Evolutionary conservation across 2,888 invertebrate genomes (phyloP), one percentile per base, ranked within the genome.

Genomic region (Acrocyrtus sp.): DNA sequence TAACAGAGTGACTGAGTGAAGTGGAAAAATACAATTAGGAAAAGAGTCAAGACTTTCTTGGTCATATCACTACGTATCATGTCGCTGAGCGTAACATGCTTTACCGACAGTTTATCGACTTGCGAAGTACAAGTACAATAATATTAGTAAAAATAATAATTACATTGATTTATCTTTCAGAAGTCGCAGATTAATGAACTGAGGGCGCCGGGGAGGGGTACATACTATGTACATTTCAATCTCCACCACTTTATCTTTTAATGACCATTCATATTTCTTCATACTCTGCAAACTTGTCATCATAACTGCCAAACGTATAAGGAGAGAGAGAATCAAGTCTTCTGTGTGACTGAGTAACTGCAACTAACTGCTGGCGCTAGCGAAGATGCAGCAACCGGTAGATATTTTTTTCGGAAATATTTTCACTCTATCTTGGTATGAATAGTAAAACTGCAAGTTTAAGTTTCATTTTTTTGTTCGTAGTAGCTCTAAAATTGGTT

Each of bases 381-480:
- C 65, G 26, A 72, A 65, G 41, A 72, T 72, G 72, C 72, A 72
- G 56, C 72, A 72, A 65, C 72, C 72, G 72, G 72, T 72, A 72
- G 61, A 69, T 34, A 67, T 57, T 67, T 57, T 58, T 45, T 57
- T 50, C 53, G n/a, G n/a, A n/a, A n/a, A n/a, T n/a, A n/a, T n/a
- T n/a, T 66, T 50, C 22, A 50, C 57, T 27, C 50, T 24, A 53
- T 58, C 43, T 50, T 50, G 24, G 50, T 29, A 43, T 24, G 4
- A 3, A 57, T 39, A 39, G 15, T 39, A 50, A 61, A 53, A 45
- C n/a, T n/a, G n/a, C n/a, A 45, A 45, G 21, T 22, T n/a, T 53
- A 51, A 45, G 24, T 45, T 54, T 56, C 24, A 45, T 45, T 22
- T 66, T 29, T 65, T 43, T 29, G 8, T 24, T 29, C 29, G 27